These are phyloP conservation scores for Neoscelio sp. DNA, from an alignment of 2,888 invertebrate species.

Conservation along the genomic window DNA sequence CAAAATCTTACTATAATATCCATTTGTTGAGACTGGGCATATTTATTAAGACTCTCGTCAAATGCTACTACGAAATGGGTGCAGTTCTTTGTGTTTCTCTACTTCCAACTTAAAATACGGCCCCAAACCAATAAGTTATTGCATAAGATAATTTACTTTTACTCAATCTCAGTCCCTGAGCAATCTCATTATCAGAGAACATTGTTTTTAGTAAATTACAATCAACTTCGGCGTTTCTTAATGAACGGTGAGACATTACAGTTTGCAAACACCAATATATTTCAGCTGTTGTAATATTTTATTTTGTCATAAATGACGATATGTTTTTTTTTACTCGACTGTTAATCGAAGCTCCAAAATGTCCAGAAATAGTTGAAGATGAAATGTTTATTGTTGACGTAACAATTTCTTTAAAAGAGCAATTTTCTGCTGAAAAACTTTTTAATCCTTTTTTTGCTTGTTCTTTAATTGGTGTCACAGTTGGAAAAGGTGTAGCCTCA, in stretches of 20 bases:
- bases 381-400: no score
- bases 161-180: conserved; percentile 39
- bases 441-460: no score
- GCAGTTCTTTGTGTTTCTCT: not conserved
- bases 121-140: conserved; percentile 51
- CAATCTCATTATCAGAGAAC: conserved; percentile 54
- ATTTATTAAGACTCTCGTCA: conserved; percentile 68
- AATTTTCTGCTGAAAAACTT: not conserved
- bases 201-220: conserved; percentile 27
- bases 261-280: conserved; percentile 27
- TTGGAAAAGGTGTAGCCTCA: not conserved
- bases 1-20: conserved; percentile 70
- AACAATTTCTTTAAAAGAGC: no score
- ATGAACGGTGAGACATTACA: conserved; percentile 24
- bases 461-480: no score
- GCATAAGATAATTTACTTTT: conserved; percentile 58
- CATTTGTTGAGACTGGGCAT: conserved; percentile 69
- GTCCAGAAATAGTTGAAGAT: no score
- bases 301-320: not conserved
- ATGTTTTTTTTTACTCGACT: not conserved
- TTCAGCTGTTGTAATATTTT: conserved; percentile 34
- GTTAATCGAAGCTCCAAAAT: no score
- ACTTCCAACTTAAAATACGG: conserved; percentile 47
- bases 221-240: conserved; percentile 12
- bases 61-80: conserved; percentile 48